Base-by-base conservation (phyloP, 1,140 invertebrate genomes). In the Rhagoletis zephyria region DNA sequence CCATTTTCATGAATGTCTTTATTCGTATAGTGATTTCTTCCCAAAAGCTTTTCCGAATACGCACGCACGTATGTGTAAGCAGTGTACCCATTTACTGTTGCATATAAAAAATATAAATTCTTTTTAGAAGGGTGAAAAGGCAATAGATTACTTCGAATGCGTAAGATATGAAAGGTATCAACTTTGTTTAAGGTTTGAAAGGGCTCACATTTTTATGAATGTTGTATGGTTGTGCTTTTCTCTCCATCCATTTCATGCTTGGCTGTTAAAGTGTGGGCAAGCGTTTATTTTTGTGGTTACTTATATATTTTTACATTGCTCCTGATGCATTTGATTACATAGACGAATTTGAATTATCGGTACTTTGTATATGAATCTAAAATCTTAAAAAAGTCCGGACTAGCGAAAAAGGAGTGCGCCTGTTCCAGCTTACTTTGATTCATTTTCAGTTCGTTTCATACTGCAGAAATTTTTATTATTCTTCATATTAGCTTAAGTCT, bases 1-100 rank as follows among this genome's bases (percentile, higher is more conserved):
- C 16, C 74, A 81, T 12, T 56, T 81, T n/a, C 56, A 56, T 81
- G 74, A 81, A 81, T 51, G 70, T 48, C 74, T 81, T 48, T 81
- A 81, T 81, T 56, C 74, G 56, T 16, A 48, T 12, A 81, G n/a
- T n/a, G 74, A 59, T 81, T 81, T 81, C 48, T 81, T 81, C 12
- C 19, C 74, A 56, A 77, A 81, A 81, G 48, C 48, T 12, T 19
- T 48, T 81, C 30, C 48, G 16, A 81, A 56, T 7, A 12, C 48
- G 6, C 42, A n/a, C 14, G 40, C 42, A 16, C 0, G 40, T 0
- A 45, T 74, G 16, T 74, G 42, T 5, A 19, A 42, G 19, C 19
- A 19, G 42, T 74, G 10, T 48, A 16, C 67, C 42, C 42, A 74
- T 74, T 74, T 48, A 6, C 45, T 45, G 67, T 45, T 45, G 45